Base-by-base conservation (phyloP, 2,797 vertebrate genomes). In the Tympanoctomys barrerae region DNA sequence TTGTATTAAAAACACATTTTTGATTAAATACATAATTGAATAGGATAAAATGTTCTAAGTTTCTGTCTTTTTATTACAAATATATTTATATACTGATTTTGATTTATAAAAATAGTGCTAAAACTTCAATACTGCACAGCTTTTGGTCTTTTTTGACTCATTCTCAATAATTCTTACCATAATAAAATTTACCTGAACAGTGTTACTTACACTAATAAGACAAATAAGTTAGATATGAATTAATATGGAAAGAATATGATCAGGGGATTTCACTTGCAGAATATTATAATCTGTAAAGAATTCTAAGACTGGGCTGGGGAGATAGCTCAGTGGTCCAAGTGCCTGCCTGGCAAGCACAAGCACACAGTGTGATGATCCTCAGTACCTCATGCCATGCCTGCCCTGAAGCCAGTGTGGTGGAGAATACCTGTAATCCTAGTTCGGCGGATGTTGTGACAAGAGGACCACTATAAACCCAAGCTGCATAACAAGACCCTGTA, bases 241-340 rank as follows among this genome's bases (percentile, higher is more conserved):
- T 21, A 71, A 1, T 62, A 62, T 89, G 26, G 13, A 18, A 86
- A 92, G 33, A 89, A 73, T 4, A 61, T 66, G 9, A 80, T 11
- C 33, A 87, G 90, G 26, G 4, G 5, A 83, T 77, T 90, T 33
- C 31, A 87, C 39, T 96, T 77, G 8, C 7, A 94, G 91, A 89
- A 22, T 68, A 87, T 36, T 91, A 52, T 91, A 95, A 87, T 96
- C 7, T 94, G 7, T 16, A 86, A 75, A 91, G 24, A 19, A 86
- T 86, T 92, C 21, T 54, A 79, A 81, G 66, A 54, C n/a, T 79
- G 13, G 16, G 14, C 3, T 19, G 16, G 14, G 54, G 54, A 57
- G 54, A 57, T 57, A 57, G 54, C 54, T 57, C 54, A 57, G 14
- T 4, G 14, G 16, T 57, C 4, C 16, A 16, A 57, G 54, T 57